Evolutionary conservation across 2,797 vertebrate species (phyloP).

Genomic region (Notamacropus eugenii): DNA sequence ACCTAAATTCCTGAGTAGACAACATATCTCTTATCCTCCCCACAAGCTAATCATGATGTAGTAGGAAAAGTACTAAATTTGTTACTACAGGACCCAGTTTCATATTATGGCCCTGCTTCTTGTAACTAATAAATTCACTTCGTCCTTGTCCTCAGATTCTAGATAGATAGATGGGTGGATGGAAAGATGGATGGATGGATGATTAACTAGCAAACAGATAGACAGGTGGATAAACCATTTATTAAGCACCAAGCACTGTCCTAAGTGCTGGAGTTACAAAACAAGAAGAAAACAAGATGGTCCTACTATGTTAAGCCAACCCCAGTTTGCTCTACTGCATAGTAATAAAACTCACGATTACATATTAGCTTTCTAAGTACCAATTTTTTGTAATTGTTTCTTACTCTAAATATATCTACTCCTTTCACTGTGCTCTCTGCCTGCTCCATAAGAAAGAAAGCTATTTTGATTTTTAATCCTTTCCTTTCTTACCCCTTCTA

Average conservation of each 20-base stretch:
- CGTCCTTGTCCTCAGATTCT: too few relatives aligned
- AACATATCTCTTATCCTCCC: too few relatives aligned
- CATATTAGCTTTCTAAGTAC: not conserved
- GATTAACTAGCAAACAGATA: not conserved
- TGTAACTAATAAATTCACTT: too few relatives aligned
- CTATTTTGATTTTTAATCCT: not conserved
- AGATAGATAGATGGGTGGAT: too few relatives aligned
- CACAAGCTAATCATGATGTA: too few relatives aligned
- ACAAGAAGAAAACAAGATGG: not conserved
- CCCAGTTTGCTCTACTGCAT: not conserved
- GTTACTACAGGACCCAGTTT: too few relatives aligned
- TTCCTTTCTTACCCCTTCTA: too few relatives aligned
- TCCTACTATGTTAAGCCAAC: too few relatives aligned
- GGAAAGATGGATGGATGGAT: too few relatives aligned
- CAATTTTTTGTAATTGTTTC: not conserved
- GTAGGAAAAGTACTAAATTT: too few relatives aligned
- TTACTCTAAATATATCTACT: not conserved
- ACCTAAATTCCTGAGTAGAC: too few relatives aligned
- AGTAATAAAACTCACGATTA: not conserved
- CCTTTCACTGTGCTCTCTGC: not conserved
- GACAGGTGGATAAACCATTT: not conserved
- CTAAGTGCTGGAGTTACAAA: not conserved
- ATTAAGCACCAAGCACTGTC: not conserved
- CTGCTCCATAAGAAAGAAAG: not conserved
- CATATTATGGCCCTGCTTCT: too few relatives aligned